Evolutionary conservation across 2,113 vertebrate species (phyloP).

Genomic region (Pomatorhinus ruficollis): DNA sequence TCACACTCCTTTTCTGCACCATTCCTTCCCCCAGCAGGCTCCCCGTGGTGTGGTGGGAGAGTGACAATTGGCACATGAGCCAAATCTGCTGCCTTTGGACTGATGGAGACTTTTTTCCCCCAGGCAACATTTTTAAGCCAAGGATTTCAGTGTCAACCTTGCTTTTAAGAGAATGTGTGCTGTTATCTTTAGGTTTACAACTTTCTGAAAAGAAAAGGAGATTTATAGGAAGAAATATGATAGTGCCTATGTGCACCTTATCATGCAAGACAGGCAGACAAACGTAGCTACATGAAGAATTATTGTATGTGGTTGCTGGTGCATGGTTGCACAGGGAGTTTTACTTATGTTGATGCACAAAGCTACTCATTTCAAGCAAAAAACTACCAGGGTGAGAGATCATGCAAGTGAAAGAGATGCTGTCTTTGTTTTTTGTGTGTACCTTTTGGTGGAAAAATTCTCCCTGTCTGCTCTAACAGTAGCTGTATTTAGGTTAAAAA

Average conservation of each 20-base stretch:
- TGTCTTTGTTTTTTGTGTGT: not conserved
- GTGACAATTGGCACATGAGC: not conserved
- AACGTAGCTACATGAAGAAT: not conserved
- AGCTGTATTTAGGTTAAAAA: conserved; percentile 47
- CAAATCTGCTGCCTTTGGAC: conserved; percentile 1
- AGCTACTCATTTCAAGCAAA: not conserved
- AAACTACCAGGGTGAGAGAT: not conserved
- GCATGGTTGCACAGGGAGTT: not conserved
- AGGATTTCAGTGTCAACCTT: conserved; percentile 35
- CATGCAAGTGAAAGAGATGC: not conserved
- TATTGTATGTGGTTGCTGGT: not conserved
- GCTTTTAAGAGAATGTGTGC: conserved; percentile 5
- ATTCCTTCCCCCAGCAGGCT: not conserved
- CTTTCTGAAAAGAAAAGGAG: conserved; percentile 38
- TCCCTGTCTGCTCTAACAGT: not conserved
- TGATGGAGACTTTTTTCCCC: not conserved
- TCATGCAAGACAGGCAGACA: conserved; percentile 8
- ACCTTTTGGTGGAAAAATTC: not conserved
- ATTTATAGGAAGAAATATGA: conserved; percentile 49
- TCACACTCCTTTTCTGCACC: not conserved
- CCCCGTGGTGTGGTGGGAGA: not conserved
- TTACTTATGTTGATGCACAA: not conserved
- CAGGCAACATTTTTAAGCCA: conserved; percentile 32
- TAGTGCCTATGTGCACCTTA: not conserved
- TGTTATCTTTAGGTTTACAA: conserved; percentile 51